Percentiles rank a stretch among this genome's conserved stretches.
These are phyloP conservation scores for Rhinogobio ventralis DNA, from an alignment of 2,797 vertebrate genomes.

Conservation along the genomic window DNA sequence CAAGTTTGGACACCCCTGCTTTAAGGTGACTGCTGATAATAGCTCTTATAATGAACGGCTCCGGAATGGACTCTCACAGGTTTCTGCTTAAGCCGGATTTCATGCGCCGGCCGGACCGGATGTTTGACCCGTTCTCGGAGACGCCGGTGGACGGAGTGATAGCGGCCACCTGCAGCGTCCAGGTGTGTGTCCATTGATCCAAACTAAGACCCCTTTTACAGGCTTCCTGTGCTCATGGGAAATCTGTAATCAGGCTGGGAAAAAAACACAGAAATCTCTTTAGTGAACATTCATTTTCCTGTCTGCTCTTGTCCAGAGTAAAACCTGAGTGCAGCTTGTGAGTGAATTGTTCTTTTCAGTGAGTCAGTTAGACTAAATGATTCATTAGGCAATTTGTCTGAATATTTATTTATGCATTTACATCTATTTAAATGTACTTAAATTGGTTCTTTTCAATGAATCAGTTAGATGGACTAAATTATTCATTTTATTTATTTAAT, in stretches of 20 bases:
- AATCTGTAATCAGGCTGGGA: background rate
- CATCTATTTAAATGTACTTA: background rate
- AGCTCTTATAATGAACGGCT: conserved; percentile 15
- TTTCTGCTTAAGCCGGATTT: conserved; percentile 94
- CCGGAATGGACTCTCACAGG: conserved; percentile 59
- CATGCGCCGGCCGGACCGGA: conserved; percentile 95
- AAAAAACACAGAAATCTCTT: background rate
- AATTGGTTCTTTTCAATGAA: too few species aligned
- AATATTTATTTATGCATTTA: background rate
- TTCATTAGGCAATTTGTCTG: background rate
- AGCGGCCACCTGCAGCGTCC: conserved; percentile 95
- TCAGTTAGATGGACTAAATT: too few species aligned
- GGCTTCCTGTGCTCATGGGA: background rate
- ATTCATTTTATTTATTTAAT: too few species aligned
- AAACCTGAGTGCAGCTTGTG: background rate
- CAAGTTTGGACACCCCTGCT: too few species aligned
- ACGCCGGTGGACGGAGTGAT: conserved; percentile 98
- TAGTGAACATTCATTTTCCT: background rate
- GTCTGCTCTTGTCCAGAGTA: too few species aligned
- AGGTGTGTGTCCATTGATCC: conserved; percentile 76
- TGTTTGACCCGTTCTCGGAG: conserved; percentile 97
- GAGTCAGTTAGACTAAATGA: background rate
- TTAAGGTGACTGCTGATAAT: conserved; percentile 45
- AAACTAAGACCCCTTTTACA: background rate
- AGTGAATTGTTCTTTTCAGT: background rate